These are phyloP conservation scores for Agrypnus murinus DNA, from an alignment of 2,888 invertebrate genomes.

Conservation along the genomic window DNA sequence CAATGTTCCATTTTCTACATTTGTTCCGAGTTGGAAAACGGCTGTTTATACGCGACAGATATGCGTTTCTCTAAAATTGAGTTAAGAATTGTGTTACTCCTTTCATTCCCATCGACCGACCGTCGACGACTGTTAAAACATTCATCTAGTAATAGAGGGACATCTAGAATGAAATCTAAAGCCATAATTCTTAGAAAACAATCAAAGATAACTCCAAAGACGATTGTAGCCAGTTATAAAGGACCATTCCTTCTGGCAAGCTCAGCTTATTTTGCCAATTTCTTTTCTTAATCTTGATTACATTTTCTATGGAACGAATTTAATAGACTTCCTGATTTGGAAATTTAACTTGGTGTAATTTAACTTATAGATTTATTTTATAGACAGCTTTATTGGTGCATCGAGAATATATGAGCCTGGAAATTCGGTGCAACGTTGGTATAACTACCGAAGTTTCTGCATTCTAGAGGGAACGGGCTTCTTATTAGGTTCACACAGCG, in stretches of 20 bases:
- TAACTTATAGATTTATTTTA: slow-evolving; percentile 44
- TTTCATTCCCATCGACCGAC: not conserved
- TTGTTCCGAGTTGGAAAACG: not conserved
- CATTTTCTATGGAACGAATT: slow-evolving; percentile 23
- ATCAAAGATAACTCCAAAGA: slow-evolving; percentile 44
- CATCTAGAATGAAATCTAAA: slow-evolving; percentile 43
- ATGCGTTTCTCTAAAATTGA: slow-evolving; percentile 1
- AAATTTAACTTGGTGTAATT: slow-evolving; percentile 33
- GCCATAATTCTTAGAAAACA: slow-evolving; percentile 50
- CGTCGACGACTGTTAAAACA: slow-evolving; percentile 9
- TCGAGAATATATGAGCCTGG: slow-evolving; percentile 31
- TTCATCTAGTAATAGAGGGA: slow-evolving; percentile 26
- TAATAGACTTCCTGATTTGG: slow-evolving; percentile 42
- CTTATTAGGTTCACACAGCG: not conserved
- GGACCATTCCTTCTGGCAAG: slow-evolving; percentile 31
- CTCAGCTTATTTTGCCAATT: slow-evolving; percentile 48
- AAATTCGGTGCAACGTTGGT: slow-evolving; percentile 25
- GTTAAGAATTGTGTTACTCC: not conserved
- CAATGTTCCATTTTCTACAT: not conserved
- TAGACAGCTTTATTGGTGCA: slow-evolving; percentile 38
- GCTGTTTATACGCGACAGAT: slow-evolving; percentile 2
- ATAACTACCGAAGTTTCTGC: slow-evolving; percentile 30
- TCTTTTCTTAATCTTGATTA: slow-evolving; percentile 48
- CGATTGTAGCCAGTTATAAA: slow-evolving; percentile 35
- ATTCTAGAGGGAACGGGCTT: not conserved